A percentile compares a stretch with the other conserved stretches of the same genome.
phyloP scores from a whole-genome alignment of 1,140 invertebrate genomes.

The Gryon sp. region DNA sequence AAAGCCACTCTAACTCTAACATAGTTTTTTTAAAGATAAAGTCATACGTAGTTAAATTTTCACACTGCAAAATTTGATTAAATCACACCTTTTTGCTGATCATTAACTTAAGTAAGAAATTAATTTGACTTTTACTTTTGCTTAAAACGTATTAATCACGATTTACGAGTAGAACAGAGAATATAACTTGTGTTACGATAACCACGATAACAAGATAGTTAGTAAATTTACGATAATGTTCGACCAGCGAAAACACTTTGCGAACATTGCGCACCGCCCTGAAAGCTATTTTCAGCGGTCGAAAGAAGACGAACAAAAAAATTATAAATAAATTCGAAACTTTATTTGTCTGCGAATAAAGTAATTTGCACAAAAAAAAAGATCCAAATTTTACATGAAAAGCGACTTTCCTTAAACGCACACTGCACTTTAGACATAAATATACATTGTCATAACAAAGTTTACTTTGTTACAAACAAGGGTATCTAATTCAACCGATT shows the following conservation, averaged over 20 bases:
- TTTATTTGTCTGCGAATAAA: constrained; percentile 14
- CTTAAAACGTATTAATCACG: background rate
- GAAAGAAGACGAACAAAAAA: constrained; percentile 19
- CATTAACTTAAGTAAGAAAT: no score
- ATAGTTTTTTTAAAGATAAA: no score
- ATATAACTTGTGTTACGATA: constrained; percentile 6
- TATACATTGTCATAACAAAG: constrained; percentile 31
- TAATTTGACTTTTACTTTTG: background rate
- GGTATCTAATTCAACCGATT: no score
- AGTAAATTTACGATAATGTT: constrained; percentile 39
- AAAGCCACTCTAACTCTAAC: no score
- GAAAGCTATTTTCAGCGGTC: constrained; percentile 29
- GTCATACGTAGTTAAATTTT: no score
- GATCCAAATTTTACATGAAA: constrained; percentile 38
- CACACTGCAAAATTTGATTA: no score
- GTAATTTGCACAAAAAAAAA: constrained; percentile 35
- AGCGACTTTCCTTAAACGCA: constrained; percentile 27
- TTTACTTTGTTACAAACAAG: constrained; percentile 4
- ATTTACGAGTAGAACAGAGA: constrained; percentile 1
- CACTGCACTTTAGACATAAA: constrained; percentile 34
- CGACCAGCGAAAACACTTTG: constrained; percentile 30
- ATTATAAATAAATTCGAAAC: constrained; percentile 4
- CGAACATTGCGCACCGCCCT: background rate
- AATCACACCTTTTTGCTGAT: no score
- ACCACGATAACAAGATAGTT: constrained; percentile 12